These are phyloP conservation scores for Ferdinandea cuprea DNA, from an alignment of 2,888 invertebrate species.

Conservation along the genomic window DNA sequence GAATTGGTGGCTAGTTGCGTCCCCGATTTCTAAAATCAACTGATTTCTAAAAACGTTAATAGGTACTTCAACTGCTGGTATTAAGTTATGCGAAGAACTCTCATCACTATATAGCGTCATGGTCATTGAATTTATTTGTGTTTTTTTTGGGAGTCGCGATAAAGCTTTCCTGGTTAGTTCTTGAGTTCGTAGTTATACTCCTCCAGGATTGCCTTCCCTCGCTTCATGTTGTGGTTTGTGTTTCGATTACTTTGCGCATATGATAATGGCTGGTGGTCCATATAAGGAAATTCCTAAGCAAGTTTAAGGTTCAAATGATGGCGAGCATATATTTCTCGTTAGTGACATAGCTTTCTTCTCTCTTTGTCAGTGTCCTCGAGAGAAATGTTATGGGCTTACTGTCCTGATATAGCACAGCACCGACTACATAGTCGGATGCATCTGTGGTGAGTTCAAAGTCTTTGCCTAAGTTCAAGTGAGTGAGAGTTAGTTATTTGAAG, in stretches of 20 bases:
- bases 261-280: conserved; percentile 19
- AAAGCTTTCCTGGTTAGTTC: conserved; percentile 51
- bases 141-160: conserved; percentile 26
- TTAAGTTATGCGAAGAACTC: conserved; percentile 36
- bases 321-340: conserved; percentile 32
- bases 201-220: conserved; percentile 64
- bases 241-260: conserved; percentile 34
- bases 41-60: conserved; percentile 42
- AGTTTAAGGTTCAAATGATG: conserved; percentile 20
- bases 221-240: conserved; percentile 31
- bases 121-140: conserved; percentile 32
- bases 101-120: conserved; percentile 35
- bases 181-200: conserved; percentile 56
- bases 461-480: conserved; percentile 10
- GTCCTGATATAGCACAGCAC: conserved; percentile 29
- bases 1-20: conserved; percentile 4
- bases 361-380: conserved; percentile 21
- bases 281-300: conserved; percentile 24
- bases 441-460: conserved; percentile 32
- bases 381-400: conserved; percentile 17
- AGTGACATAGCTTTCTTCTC: conserved; percentile 15
- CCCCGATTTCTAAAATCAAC: conserved; percentile 18
- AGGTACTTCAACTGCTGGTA: conserved; percentile 26
- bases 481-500: too few species aligned
- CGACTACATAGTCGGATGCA: conserved; percentile 25